Evolutionary conservation across 2,888 invertebrate species (phyloP), one percentile per base, ranked within the genome.

Genomic region (Apotomis turbidana): DNA sequence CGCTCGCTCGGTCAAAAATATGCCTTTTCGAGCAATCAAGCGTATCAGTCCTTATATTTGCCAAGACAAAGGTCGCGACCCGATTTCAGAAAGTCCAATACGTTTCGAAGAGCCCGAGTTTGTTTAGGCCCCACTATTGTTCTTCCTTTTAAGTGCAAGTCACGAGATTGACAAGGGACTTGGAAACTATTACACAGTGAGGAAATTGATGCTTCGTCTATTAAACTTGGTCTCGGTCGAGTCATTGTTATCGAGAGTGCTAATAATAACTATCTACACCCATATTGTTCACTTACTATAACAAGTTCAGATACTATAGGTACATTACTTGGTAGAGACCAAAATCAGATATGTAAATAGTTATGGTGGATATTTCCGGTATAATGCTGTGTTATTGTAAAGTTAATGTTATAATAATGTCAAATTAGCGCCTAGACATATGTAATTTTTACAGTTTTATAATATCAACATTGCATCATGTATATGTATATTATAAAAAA

Each of bases 41-140:
- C 10, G 6, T 36, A 58, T 51, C 10, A 9, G 15, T 2, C 13
- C 49, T 49, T 57, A 41, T 71, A 71, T 68, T 67, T 71, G 38
- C 27, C 51, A 57, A 62, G 27, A 68, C 49, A 60, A 51, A 62
- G 71, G 44, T 10, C 44, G 51, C 38, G 67, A 51, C 71, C 67
- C 61, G 67, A 49, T 58, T 62, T 49, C 52, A 38, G 13, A 44
- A 44, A 57, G 52, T 62, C 52, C 36, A 59, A 70, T 36, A 58
- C 13, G 10, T 58, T 8, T 27, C 52, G 12, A 36, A 67, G 57
- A 52, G 58, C 52, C 59, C 38, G 9, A 68, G 72, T 72, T 72
- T 63, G 68, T 46, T 72, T 63, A 72, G 72, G 72, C 15, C n/a
- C 6, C 41, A 4, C 4, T 72, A 63, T 72, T 72, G 68, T 72